A percentile compares a stretch with the other conserved stretches of the same genome.
These are phyloP conservation scores for Corythoichthys intestinalis DNA, from an alignment of 2,113 vertebrate genomes.

Conservation along the genomic window DNA sequence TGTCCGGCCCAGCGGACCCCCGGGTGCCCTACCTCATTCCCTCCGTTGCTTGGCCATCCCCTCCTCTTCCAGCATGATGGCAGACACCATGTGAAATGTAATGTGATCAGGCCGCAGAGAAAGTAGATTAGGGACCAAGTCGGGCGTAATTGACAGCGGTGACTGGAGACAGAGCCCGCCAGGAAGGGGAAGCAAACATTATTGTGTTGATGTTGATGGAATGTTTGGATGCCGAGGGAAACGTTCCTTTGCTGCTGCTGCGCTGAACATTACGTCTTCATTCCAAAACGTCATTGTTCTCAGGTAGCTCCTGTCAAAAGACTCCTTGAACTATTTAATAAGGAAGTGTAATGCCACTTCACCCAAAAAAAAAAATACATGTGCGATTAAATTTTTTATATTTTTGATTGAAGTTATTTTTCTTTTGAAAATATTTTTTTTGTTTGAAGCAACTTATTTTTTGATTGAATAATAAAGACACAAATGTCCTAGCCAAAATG, in stretches of 20 bases:
- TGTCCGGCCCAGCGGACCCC: not conserved
- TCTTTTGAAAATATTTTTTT: no score
- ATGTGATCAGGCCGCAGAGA: constrained; percentile 71
- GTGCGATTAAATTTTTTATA: no score
- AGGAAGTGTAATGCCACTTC: no score
- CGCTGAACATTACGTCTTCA: not conserved
- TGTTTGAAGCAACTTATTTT: no score
- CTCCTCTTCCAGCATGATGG: constrained; percentile 51
- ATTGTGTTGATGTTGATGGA: constrained; percentile 64
- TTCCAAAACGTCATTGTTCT: not conserved
- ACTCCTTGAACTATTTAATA: no score
- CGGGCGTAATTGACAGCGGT: constrained; percentile 71
- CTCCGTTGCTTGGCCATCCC: not conserved
- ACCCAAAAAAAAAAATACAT: no score
- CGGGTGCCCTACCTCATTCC: not conserved
- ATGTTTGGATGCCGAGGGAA: constrained; percentile 39
- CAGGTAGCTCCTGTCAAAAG: not conserved
- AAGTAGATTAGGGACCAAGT: constrained; percentile 70
- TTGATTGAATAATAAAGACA: no score
- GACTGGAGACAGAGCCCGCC: constrained; percentile 70
- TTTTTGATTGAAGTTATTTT: no score
- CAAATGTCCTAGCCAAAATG: no score
- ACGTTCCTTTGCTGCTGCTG: constrained; percentile 52
- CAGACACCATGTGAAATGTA: constrained; percentile 58
- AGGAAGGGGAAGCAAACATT: constrained; percentile 59